Conservation (phyloP, 53 echinoderm and acorn worm species). For the Arbacia lixula region DNA sequence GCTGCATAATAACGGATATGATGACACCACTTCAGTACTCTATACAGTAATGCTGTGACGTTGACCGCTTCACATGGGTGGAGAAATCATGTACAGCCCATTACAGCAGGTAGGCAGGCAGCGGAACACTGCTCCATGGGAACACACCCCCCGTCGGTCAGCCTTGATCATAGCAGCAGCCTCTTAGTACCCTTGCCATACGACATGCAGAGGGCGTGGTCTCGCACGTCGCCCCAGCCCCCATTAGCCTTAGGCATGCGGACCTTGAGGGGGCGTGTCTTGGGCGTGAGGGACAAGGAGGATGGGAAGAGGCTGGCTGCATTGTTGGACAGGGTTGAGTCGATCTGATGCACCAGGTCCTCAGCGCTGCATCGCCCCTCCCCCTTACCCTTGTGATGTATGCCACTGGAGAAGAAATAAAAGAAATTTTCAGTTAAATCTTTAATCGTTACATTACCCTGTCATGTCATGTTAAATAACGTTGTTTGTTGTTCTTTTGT, state of each 20-base stretch:
- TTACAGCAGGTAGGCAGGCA: too few species aligned
- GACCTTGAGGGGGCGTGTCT: constrained; percentile 70
- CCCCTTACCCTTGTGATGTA: constrained; percentile 81
- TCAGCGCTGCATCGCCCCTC: constrained; percentile 89
- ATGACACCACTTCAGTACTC: too few species aligned
- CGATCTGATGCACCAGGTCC: constrained; percentile 75
- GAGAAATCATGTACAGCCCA: too few species aligned
- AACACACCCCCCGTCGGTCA: not conserved
- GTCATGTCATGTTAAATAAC: too few species aligned
- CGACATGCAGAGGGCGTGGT: constrained; percentile 87
- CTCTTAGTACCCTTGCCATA: constrained; percentile 60
- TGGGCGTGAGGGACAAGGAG: constrained; percentile 61
- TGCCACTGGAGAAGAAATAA: constrained; percentile 76
- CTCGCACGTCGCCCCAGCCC: constrained; percentile 96
- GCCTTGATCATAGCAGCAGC: constrained; percentile 35
- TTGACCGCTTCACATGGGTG: too few species aligned
- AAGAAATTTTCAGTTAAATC: too few species aligned
- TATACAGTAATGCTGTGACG: too few species aligned
- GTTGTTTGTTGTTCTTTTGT: too few species aligned
- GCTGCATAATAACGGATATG: too few species aligned
- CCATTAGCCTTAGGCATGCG: constrained; percentile 90
- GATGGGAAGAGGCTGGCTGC: constrained; percentile 73
- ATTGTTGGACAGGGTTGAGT: constrained; percentile 66
- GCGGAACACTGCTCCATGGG: too few species aligned
- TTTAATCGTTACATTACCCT: too few species aligned